A percentile compares a stretch with the other conserved stretches of the same genome.
phyloP scores from a whole-genome alignment of 2,797 vertebrate species.

The Microtus agrestis region DNA sequence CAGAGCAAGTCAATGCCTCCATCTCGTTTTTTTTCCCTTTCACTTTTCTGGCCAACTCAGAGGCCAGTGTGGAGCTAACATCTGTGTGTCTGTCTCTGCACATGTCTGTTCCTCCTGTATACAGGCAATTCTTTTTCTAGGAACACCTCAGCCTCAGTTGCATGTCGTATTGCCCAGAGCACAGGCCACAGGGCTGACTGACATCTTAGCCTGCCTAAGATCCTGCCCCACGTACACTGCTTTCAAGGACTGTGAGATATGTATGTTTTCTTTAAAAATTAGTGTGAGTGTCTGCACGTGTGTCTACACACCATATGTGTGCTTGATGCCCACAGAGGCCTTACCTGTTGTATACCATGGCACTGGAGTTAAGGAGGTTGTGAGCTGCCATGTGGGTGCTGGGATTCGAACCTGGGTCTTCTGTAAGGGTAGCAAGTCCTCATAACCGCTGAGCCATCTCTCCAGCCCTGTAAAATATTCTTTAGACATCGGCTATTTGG shows the following conservation, averaged over 20 bases:
- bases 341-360: background rate
- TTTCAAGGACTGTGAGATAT: background rate
- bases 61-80: too few relatives aligned
- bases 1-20: background rate
- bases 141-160: background rate
- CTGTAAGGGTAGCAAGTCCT: background rate
- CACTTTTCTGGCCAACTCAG: background rate
- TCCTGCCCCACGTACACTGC: background rate
- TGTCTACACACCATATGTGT: background rate
- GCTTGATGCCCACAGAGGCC: background rate
- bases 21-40: too few relatives aligned
- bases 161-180: background rate
- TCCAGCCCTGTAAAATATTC: background rate
- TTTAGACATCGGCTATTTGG: background rate
- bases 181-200: background rate
- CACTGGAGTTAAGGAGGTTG: background rate
- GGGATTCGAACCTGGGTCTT: background rate
- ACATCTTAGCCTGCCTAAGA: background rate
- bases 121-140: background rate
- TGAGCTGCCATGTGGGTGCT: background rate
- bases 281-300: background rate
- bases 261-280: background rate
- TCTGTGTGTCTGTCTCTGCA: background rate
- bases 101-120: background rate
- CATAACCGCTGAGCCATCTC: background rate